Evolutionary conservation across 2,888 invertebrate species (phyloP), one percentile per base, ranked within the genome.

Genomic region (Drosophila diplacantha): DNA sequence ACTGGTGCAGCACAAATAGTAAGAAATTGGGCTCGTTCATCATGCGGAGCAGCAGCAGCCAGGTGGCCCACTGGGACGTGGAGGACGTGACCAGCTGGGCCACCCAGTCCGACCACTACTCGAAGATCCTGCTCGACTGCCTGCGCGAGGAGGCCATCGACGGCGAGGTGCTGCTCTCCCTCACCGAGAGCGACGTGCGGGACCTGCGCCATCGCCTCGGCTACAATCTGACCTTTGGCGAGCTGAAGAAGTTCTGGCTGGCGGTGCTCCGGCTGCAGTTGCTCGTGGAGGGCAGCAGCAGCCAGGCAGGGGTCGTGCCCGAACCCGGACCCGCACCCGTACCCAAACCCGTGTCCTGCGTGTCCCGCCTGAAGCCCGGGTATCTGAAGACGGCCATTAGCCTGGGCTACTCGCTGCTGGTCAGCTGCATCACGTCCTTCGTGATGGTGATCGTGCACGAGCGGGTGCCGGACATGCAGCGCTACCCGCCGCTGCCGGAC

Each of bases 401-500:
- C 74, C 91, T 96, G 89, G 93, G 93, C 76, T 97, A 98, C 89
- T 93, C 97, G 62, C 94, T 97, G 85, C 90, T 94, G 71, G 97
- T 97, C 50, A 97, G 97, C 18, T 96, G 97, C 95, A 94, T 97
- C 85, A 98, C 98, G 20, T 96, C 98, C 12, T 96, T 99, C 87
- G 97, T 98, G 20, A 99, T 99, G 99, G 99, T 99, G 29, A 95
- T 99, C 73, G 99, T 99, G 29, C 99, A 99, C 86, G 99, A 99
- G 87, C 92, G 99, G 84, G 98, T 98, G 63, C 98, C 98, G 65
- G 99, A 99, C 87, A 96, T 96, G 95, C 96, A 98, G 88, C 97
- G 96, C 81, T 99, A 99, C 90, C 99, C 99, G 6, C 99, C 99
- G 26, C 91, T 99, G 84, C 99, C 99, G 34, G 99, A 99, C 89